Evolutionary conservation across 2,113 vertebrate species (phyloP).

Genomic region (Naja naja): DNA sequence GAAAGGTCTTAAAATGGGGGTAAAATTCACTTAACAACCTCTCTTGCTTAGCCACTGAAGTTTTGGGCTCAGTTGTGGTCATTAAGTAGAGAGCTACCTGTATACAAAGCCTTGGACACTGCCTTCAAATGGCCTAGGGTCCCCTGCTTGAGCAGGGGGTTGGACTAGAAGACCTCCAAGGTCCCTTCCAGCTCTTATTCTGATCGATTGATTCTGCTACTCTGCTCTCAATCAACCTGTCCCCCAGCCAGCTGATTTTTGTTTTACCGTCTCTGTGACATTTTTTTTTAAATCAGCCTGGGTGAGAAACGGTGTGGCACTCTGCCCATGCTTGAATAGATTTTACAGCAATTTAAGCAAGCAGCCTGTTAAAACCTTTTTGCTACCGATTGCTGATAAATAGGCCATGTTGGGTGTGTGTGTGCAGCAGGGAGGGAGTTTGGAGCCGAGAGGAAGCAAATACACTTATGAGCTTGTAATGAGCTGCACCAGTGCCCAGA

Average conservation of each 20-base stretch:
- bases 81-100: no score
- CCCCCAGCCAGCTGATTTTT: conserved; percentile 62
- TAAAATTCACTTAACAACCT: no score
- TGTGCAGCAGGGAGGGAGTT: no score
- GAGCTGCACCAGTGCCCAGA: conserved; percentile 58
- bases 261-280: conserved; percentile 58
- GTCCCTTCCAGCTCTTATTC: no score
- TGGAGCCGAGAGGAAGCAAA: neutral
- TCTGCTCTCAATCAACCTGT: conserved; percentile 60
- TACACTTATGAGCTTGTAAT: conserved; percentile 50
- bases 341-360: conserved; percentile 69
- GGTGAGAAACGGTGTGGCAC: conserved; percentile 64
- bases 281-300: conserved; percentile 52
- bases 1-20: no score
- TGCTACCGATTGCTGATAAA: conserved; percentile 60
- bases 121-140: neutral
- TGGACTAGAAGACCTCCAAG: no score
- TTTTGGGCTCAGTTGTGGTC: no score
- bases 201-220: conserved; percentile 38
- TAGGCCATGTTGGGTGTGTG: conserved; percentile 15
- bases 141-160: no score
- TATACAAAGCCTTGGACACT: conserved; percentile 26
- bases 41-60: no score
- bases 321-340: conserved; percentile 62
- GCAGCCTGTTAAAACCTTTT: conserved; percentile 66